phyloP scores from a whole-genome alignment of 2,888 invertebrate species.

The Trichopria drosophilae region DNA sequence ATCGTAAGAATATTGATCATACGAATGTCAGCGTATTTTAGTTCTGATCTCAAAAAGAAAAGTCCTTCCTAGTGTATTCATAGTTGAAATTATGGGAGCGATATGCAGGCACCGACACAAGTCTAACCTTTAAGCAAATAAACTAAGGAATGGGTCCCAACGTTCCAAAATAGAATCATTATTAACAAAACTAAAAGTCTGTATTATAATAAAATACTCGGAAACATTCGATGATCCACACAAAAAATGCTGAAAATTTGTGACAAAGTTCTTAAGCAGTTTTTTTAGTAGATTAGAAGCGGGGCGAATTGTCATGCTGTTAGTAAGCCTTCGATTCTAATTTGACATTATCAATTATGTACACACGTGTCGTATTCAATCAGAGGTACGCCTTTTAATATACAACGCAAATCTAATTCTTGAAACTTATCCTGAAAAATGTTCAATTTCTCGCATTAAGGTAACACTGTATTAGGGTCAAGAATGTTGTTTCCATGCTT shows the following conservation, averaged over 20 bases:
- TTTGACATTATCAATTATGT: constrained; percentile 39
- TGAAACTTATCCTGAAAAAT: no score
- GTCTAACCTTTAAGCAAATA: neutral
- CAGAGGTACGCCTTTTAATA: constrained; percentile 38
- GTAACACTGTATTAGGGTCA: no score
- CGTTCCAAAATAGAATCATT: no score
- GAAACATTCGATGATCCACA: neutral
- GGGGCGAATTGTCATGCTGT: constrained; percentile 54
- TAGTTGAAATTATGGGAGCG: no score
- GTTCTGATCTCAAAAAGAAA: no score
- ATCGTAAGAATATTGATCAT: no score
- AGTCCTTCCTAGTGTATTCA: no score
- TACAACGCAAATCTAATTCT: no score
- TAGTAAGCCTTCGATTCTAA: constrained; percentile 43
- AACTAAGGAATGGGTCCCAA: neutral
- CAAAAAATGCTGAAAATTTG: neutral
- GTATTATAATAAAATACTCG: neutral
- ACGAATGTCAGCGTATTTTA: no score
- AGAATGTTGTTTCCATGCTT: no score
- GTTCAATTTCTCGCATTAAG: no score
- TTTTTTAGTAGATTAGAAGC: constrained; percentile 11
- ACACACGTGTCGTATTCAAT: constrained; percentile 49
- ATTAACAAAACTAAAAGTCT: neutral
- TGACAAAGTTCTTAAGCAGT: neutral
- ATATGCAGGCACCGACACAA: constrained; percentile 56